A percentile compares a stretch with the other conserved stretches of the same genome.
Conservation (phyloP, 2,888 invertebrate species). For the Xiphydria camelus region DNA sequence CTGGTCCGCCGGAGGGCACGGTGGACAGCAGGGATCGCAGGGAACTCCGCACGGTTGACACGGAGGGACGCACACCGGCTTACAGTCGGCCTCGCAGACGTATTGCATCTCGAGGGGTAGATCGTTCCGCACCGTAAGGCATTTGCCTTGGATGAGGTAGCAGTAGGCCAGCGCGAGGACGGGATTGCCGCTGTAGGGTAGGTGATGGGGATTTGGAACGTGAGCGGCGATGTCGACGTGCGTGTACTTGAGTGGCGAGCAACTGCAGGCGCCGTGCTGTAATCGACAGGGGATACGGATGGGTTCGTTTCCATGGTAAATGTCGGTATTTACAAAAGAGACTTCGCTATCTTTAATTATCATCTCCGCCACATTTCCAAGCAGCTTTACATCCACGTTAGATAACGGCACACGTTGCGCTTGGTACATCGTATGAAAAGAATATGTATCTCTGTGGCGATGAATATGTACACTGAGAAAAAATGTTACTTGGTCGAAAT, state of each 20-base stretch:
- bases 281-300: constrained; percentile 39
- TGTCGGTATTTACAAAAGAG: too few relatives aligned
- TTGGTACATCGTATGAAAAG: too few relatives aligned
- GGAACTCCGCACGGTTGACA: constrained; percentile 31
- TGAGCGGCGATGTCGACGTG: constrained; percentile 80
- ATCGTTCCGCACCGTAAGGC: constrained; percentile 43
- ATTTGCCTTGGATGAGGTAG: constrained; percentile 57
- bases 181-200: constrained; percentile 75
- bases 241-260: constrained; percentile 74
- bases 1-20: not conserved
- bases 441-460: too few relatives aligned
- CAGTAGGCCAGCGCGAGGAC: constrained; percentile 70
- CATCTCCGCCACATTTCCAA: too few relatives aligned
- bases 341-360: too few relatives aligned
- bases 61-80: constrained; percentile 36
- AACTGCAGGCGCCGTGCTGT: constrained; percentile 48
- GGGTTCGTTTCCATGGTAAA: too few relatives aligned
- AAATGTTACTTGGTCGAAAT: too few relatives aligned
- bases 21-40: constrained; percentile 19
- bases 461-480: too few relatives aligned
- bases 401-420: too few relatives aligned
- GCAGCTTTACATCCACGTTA: too few relatives aligned
- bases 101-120: constrained; percentile 45
- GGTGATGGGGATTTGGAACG: constrained; percentile 46
- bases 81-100: constrained; percentile 39